A percentile compares a stretch with the other conserved stretches of the same genome.
Conservation (phyloP, 2,113 vertebrate genomes). For the Chrysemys picta region DNA sequence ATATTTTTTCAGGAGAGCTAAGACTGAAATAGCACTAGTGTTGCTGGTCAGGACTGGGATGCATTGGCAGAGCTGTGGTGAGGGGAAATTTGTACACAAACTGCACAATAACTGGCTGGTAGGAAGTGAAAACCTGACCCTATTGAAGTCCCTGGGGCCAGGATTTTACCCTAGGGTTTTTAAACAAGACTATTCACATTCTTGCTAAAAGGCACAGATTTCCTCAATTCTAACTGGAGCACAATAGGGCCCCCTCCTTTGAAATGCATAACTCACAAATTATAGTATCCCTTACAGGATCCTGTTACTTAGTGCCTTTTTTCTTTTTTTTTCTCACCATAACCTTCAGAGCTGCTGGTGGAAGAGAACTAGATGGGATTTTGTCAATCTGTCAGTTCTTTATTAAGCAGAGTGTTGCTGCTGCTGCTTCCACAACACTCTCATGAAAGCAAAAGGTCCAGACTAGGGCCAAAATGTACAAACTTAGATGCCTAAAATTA, state of each 20-base stretch:
- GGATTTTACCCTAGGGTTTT: not conserved
- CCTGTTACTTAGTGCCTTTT: not conserved
- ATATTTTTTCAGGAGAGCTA: conserved; percentile 27
- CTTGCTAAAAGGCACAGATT: not conserved
- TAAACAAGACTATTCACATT: not conserved
- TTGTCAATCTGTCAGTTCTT: not conserved
- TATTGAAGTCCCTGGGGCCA: not conserved
- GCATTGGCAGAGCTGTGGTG: not conserved
- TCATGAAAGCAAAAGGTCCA: not conserved
- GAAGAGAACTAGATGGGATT: not conserved
- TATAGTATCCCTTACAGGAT: not conserved
- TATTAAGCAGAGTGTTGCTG: not conserved
- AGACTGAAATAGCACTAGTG: not conserved
- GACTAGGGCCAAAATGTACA: not conserved
- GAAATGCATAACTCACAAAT: not conserved
- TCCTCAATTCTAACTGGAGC: not conserved
- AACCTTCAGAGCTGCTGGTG: not conserved
- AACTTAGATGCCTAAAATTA: not conserved
- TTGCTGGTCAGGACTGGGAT: not conserved
- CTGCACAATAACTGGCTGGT: not conserved
- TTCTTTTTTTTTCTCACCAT: not conserved
- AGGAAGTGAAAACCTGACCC: not conserved
- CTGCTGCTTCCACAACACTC: not conserved
- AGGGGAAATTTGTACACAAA: not conserved
- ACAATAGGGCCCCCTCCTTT: not conserved